Conservation (phyloP, 2,113 vertebrate species). For the Odocoileus virginianus region DNA sequence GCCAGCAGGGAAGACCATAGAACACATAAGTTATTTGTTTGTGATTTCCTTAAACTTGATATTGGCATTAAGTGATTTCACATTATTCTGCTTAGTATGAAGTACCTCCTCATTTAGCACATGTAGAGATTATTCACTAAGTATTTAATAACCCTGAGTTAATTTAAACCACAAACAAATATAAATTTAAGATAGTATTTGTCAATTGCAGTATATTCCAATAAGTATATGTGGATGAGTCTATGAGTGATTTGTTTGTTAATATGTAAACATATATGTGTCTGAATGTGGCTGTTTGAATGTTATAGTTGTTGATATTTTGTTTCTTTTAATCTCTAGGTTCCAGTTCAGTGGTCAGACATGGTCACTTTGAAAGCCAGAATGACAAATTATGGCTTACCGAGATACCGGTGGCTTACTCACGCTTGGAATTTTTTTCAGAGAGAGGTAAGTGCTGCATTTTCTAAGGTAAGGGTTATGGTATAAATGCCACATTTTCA, state of each 20-base stretch:
- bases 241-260: background rate
- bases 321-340: slow-evolving; percentile 75
- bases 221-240: background rate
- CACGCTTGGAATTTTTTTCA: slow-evolving; percentile 99
- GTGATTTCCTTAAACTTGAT: background rate
- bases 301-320: background rate
- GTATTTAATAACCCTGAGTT: background rate
- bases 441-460: slow-evolving; percentile 86
- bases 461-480: background rate
- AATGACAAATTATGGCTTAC: slow-evolving; percentile 94
- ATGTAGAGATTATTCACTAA: background rate
- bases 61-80: background rate
- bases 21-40: background rate
- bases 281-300: background rate
- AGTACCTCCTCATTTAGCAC: background rate
- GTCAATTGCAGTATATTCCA: background rate
- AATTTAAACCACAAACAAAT: background rate
- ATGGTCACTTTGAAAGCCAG: slow-evolving; percentile 96
- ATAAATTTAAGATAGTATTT: background rate
- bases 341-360: slow-evolving; percentile 93
- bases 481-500: background rate
- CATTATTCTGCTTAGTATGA: background rate
- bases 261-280: background rate
- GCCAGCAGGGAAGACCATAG: background rate
- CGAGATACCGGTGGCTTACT: slow-evolving; percentile 94